Conservation (phyloP, 2,888 invertebrate species). For the Eurytoma adleriae region DNA sequence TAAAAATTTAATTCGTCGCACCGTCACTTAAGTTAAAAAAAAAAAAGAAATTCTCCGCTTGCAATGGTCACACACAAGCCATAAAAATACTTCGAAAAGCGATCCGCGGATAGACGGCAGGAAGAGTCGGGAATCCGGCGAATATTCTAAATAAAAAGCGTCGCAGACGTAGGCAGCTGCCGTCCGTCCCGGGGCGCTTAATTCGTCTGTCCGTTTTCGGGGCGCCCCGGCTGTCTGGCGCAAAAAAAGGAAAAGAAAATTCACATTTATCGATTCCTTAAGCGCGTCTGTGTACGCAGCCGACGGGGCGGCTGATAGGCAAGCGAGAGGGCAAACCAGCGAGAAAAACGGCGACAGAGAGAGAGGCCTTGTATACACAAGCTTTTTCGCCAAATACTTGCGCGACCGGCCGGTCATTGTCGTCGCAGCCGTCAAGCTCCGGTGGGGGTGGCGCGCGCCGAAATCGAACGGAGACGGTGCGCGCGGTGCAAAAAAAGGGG, state of each 20-base stretch:
- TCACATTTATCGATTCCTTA: slow-evolving; percentile 52
- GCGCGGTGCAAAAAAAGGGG: background rate
- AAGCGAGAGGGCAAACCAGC: no score
- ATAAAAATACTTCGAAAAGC: no score
- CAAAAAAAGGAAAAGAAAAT: slow-evolving; percentile 40
- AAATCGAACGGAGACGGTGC: slow-evolving; percentile 1
- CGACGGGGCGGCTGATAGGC: no score
- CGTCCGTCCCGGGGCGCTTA: slow-evolving; percentile 23
- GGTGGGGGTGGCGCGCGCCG: background rate
- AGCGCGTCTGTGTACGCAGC: slow-evolving; percentile 10
- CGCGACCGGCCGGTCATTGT: slow-evolving; percentile 31
- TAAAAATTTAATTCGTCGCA: no score
- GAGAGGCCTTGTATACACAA: slow-evolving; percentile 1
- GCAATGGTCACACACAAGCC: no score
- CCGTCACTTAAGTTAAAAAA: no score
- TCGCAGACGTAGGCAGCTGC: background rate
- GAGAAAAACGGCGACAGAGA: background rate
- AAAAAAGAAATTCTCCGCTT: no score
- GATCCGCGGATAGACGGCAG: no score
- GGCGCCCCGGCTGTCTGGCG: slow-evolving; percentile 17
- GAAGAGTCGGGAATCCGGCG: background rate
- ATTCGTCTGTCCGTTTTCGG: slow-evolving; percentile 39
- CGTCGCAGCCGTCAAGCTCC: slow-evolving; percentile 6
- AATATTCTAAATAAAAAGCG: slow-evolving; percentile 20
- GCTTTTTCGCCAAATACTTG: background rate